Conservation (phyloP, 2,797 vertebrate species). For the Macroramphosus scolopax region DNA sequence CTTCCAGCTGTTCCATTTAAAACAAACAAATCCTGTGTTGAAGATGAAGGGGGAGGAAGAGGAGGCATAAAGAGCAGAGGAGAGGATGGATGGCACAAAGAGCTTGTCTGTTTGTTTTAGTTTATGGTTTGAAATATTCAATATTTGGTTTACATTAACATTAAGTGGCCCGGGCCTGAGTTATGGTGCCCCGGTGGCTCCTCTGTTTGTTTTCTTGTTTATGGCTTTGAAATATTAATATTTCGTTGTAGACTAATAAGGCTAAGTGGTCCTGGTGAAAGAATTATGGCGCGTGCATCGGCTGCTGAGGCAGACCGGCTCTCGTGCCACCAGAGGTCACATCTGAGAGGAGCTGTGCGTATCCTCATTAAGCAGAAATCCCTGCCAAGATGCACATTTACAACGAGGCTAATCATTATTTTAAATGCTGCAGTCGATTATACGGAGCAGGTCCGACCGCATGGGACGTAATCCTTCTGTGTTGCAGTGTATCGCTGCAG, state of each 20-base stretch:
- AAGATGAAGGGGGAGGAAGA: too few relatives aligned
- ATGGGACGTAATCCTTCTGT: too few relatives aligned
- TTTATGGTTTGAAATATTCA: slow-evolving; percentile 67
- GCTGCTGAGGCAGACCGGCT: slow-evolving; percentile 32
- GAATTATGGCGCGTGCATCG: slow-evolving; percentile 56
- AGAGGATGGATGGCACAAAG: slow-evolving; percentile 19
- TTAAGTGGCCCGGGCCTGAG: slow-evolving; percentile 66
- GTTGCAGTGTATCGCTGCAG: too few relatives aligned
- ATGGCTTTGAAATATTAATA: slow-evolving; percentile 72
- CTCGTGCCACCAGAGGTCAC: slow-evolving; percentile 37
- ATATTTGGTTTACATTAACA: slow-evolving; percentile 76
- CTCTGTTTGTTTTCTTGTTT: slow-evolving; percentile 69
- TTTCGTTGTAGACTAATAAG: slow-evolving; percentile 71
- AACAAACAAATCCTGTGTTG: too few relatives aligned
- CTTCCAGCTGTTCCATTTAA: not conserved
- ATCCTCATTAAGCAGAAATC: not conserved
- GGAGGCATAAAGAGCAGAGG: not conserved
- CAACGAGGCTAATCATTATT: too few relatives aligned
- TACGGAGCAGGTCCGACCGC: too few relatives aligned
- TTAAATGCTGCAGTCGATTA: too few relatives aligned
- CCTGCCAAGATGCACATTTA: not conserved
- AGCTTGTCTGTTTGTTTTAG: slow-evolving; percentile 44
- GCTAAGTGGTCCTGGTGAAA: slow-evolving; percentile 69
- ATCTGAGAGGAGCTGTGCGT: slow-evolving; percentile 17
- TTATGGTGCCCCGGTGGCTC: slow-evolving; percentile 59